Evolutionary conservation across 2,888 invertebrate species (phyloP), one percentile per base, ranked within the genome.

Genomic region (Oasisia sp.): DNA sequence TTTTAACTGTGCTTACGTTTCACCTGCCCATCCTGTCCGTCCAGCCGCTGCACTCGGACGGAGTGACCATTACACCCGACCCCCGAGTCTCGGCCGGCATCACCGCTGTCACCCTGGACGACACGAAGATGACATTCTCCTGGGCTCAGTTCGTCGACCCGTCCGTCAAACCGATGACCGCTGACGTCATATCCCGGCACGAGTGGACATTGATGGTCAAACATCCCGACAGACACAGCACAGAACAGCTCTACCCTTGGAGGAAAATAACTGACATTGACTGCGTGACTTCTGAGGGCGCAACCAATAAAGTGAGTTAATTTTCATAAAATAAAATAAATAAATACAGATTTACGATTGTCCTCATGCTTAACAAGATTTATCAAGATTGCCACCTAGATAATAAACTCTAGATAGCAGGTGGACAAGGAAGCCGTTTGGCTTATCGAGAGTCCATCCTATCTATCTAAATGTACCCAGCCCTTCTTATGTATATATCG

Each of bases 11-110:
- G 0, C 27, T 74, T 74, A 19, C 27, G 19, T 27, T 27, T n/a
- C 74, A 74, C n/a, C 19, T 27, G 19, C 5, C 27, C n/a, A 74
- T 27, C 74, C 27, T 74, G 74, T 32, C 0, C 7, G 14, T 90
- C 14, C 90, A 90, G 90, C 90, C 90, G 27, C 32, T n/a, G 3
- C 32, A 90, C 50, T 89, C 44, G 14, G 74, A 89, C 32, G 89
- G 91, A 27, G n/a, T 91, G 91, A 91, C 91, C 45, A 89, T 89
- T n/a, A 89, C 44, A 0, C 56, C 91, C 3, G 91, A 89, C 9
- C n/a, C 74, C 89, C 89, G 27, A 8, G 38, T 56, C 9, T 32
- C 32, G 27, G 5, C 32, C 19, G 44, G 44, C 44, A 7, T 91
- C 14, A 32, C 32, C 8, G 14, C 74, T 19, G 74, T n/a, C 5